phyloP scores from a whole-genome alignment of 1,140 invertebrate genomes.

The Oedothorax gibbosus region DNA sequence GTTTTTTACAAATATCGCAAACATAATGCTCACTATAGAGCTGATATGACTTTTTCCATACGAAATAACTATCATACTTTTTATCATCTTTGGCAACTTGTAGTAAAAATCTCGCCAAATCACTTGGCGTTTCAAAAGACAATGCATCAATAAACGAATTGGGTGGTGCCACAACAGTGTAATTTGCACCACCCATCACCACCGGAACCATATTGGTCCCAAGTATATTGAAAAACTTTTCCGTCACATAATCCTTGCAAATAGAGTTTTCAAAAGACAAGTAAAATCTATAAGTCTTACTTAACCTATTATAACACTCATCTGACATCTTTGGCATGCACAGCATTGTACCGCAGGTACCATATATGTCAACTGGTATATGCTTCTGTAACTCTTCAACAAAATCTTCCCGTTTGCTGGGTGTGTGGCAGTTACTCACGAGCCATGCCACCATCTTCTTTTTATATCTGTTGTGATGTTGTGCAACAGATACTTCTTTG shows the following conservation, averaged over 20 bases:
- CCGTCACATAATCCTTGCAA: conserved; percentile 69
- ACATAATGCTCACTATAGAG: conserved; percentile 34
- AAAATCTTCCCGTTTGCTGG: conserved; percentile 72
- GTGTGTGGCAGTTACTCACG: conserved; percentile 75
- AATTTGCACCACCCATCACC: conserved; percentile 68
- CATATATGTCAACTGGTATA: conserved; percentile 78
- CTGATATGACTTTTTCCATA: conserved; percentile 64
- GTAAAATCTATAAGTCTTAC: conserved; percentile 67
- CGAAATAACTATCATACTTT: conserved; percentile 66
- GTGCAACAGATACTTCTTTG: not conserved
- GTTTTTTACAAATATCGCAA: conserved; percentile 51
- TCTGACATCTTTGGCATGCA: conserved; percentile 62
- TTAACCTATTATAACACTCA: conserved; percentile 63
- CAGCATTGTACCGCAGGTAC: conserved; percentile 72
- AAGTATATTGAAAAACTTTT: conserved; percentile 67
- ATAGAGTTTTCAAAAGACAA: conserved; percentile 68
- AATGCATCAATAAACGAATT: conserved; percentile 68
- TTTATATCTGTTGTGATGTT: conserved; percentile 59
- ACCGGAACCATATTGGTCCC: conserved; percentile 66
- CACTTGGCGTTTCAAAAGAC: conserved; percentile 63
- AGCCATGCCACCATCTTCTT: conserved; percentile 73
- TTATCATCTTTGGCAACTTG: conserved; percentile 63
- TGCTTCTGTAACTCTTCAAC: conserved; percentile 72
- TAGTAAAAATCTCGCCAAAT: conserved; percentile 64
- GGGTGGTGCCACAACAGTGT: conserved; percentile 65